Evolutionary conservation across 2,797 vertebrate species (phyloP), one percentile per base, ranked within the genome.

Genomic region (Morus bassanus): DNA sequence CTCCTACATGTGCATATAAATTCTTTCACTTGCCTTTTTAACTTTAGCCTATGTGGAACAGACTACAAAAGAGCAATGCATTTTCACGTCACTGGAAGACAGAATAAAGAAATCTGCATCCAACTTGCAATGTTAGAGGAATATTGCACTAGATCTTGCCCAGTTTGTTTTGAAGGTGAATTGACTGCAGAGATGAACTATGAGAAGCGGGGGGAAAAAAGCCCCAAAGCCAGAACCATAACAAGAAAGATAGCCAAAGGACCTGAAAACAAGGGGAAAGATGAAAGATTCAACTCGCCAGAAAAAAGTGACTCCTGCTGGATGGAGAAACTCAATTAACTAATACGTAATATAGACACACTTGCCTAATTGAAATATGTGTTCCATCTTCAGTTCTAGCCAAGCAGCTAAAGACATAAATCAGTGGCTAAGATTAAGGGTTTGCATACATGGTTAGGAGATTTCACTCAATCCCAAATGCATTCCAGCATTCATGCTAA

Each of bases 141-240:
- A 37, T 51, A 59, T 22, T 48, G 50, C 43, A 46, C 25, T 22
- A 45, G 31, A 39, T 63, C 76, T 84, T 86, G 4, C 18, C 43
- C 64, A 46, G 23, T 25, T 22, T 87, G 12, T 63, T 92, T 60
- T n/a, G 24, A 68, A 94, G 65, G 73, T n/a, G 19, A 74, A 74
- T 63, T 77, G 13, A 43, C 45, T 24, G 11, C 56, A 41, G 9
- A 93, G 16, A n/a, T 13, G 18, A 75, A 50, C 16, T 64, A 7
- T 14, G 17, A 85, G 37, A 76, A 70, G 18, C 5, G 1, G 4
- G 1, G 3, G 3, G 2, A 2, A 3, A 46, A 56, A 59, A 45
- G 19, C 31, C 9, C 8, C 35, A 64, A 60, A 84, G 14, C 6
- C 24, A 88, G 28, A 77, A 60, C 31, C 18, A 18, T 19, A 77